A percentile compares a stretch with the other conserved stretches of the same genome.
Evolutionary conservation across 1,140 invertebrate genomes (phyloP).

Genomic region (Drosophila albomicans): DNA sequence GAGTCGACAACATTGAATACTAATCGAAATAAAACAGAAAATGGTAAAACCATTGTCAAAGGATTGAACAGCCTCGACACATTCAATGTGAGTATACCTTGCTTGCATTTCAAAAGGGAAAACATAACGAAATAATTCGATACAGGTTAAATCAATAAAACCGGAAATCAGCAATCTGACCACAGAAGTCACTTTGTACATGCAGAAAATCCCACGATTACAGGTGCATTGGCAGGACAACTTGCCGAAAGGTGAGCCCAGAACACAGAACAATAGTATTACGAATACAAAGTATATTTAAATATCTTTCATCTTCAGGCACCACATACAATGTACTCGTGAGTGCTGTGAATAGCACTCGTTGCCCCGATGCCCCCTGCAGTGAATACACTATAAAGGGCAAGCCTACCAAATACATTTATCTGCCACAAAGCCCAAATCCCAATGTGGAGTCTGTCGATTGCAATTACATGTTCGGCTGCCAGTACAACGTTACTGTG

Average conservation of each 20-base stretch:
- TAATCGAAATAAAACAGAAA: constrained; percentile 4
- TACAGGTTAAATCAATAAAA: constrained; percentile 12
- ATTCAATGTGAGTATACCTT: constrained; percentile 1
- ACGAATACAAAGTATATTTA: no score
- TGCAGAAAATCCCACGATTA: constrained; percentile 66
- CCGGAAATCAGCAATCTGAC: constrained; percentile 57
- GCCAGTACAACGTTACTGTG: constrained; percentile 72
- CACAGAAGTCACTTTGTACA: constrained; percentile 65
- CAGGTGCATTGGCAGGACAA: constrained; percentile 76
- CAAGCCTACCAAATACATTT: constrained; percentile 50
- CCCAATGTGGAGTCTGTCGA: constrained; percentile 66
- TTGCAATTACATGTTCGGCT: constrained; percentile 79
- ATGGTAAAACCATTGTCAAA: neutral
- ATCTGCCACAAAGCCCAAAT: constrained; percentile 67
- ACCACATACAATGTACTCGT: constrained; percentile 77
- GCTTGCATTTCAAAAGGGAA: no score
- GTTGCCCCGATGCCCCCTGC: constrained; percentile 71
- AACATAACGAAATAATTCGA: no score
- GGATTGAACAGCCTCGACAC: neutral
- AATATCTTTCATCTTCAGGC: constrained; percentile 25
- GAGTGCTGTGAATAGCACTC: constrained; percentile 67
- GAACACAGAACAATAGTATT: neutral
- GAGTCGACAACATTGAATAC: neutral
- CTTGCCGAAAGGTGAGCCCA: constrained; percentile 61
- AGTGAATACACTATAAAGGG: constrained; percentile 72